A percentile compares a stretch with the other conserved stretches of the same genome.
These are phyloP conservation scores for Butorides virescens DNA, from an alignment of 2,113 vertebrate species.

Conservation along the genomic window DNA sequence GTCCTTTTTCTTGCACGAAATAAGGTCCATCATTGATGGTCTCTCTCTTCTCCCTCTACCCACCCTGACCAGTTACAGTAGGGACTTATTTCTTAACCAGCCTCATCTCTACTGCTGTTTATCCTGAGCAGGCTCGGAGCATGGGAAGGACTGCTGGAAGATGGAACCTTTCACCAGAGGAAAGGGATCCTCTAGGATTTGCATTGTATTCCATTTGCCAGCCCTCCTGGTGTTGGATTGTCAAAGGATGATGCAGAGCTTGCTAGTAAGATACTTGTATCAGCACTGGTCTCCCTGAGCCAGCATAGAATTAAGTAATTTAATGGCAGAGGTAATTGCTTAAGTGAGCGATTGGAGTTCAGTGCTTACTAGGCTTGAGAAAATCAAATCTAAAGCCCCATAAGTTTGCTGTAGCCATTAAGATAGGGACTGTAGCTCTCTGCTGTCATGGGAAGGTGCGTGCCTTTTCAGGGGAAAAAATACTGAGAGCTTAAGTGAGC, in stretches of 20 bases:
- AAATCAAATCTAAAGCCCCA: background rate
- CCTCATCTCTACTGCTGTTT: background rate
- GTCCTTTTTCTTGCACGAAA: background rate
- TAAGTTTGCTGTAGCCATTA: background rate
- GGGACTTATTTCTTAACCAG: background rate
- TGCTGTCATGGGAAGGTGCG: rapidly evolving
- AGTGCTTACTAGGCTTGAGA: background rate
- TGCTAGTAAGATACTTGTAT: background rate
- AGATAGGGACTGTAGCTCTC: background rate
- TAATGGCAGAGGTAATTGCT: background rate
- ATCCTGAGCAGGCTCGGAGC: background rate
- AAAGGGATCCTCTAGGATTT: background rate
- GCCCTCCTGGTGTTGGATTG: background rate
- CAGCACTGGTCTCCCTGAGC: background rate
- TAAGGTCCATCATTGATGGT: background rate
- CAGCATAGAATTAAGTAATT: background rate
- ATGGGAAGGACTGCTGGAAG: background rate
- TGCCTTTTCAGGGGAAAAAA: background rate
- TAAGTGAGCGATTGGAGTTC: background rate
- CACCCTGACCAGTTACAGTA: background rate
- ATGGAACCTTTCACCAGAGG: background rate
- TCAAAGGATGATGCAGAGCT: background rate
- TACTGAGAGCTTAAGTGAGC: background rate
- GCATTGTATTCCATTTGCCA: background rate
- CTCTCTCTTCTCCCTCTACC: background rate